Base-by-base conservation (phyloP, 2,113 vertebrate species). In the Phrynosoma platyrhinos region DNA sequence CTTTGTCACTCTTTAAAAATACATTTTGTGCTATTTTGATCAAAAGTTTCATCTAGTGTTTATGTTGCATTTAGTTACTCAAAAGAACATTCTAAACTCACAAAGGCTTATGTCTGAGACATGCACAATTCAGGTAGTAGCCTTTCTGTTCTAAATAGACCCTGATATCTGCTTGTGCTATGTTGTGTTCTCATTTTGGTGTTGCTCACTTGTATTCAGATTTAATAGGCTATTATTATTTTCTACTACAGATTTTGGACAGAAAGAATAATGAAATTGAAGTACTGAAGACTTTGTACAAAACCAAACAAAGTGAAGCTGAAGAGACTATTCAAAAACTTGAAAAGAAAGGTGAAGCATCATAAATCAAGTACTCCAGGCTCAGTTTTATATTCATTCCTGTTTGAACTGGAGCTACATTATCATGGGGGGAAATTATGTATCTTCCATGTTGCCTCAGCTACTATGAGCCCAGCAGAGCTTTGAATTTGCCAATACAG, bases 181-280 rank as follows among this genome's bases (percentile, higher is more conserved):
- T 53, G 74, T 74, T 72, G 4, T 84, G 76, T 5, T 1, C 12
- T 3, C 0, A 0, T 25, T 69, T 42, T 74, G 14, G 2, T 27
- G 89, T 52, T 2, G 66, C n/a, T 5, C 0, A 32, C 30, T 83
- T 10, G 9, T 30, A 16, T 72, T 20, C 32, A 79, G 4, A n/a
- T 20, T 78, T 62, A 1, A 72, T 92, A 71, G 94, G 89, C 52
- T 27, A 40, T 53, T 87, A 55, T 87, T 62, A 42, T 89, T 95
- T 95, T 83, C 25, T 85, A 32, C 89, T 93, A 4, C 92, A 99
- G 99, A 99, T 99, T 96, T 96, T 99, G 94, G 97, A 98, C 90
- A 96, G 98, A 90, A 99, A 99, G 94, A 99, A 99, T 80, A 95
- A 97, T 1, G 98, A 99, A 96, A 97, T 98, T 84, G 98, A 99